Percentiles rank a stretch among this genome's conserved stretches.
Evolutionary conservation across 2,797 vertebrate species (phyloP).

Genomic region (Etheostoma nigrum): DNA sequence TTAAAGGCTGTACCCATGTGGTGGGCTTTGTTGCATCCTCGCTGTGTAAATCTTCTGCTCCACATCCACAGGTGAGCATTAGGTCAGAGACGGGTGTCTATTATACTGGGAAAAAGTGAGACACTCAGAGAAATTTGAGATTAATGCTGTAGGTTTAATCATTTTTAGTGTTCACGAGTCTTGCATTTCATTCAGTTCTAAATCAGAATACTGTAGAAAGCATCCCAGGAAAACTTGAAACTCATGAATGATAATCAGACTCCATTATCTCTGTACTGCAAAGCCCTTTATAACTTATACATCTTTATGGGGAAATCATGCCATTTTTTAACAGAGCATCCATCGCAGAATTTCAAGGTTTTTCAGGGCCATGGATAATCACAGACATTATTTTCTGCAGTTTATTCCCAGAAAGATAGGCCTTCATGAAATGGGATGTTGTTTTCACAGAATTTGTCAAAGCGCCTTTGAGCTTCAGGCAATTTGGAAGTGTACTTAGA

Average conservation of each 20-base stretch:
- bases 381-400: slow-evolving; percentile 47
- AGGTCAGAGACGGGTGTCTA: slow-evolving; percentile 9
- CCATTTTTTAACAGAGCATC: slow-evolving; percentile 22
- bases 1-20: slow-evolving; percentile 14
- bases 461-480: slow-evolving; percentile 28
- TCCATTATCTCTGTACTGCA: slow-evolving; percentile 47
- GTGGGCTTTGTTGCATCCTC: slow-evolving; percentile 22
- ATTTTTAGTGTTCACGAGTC: slow-evolving; percentile 22
- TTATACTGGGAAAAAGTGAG: slow-evolving; percentile 11
- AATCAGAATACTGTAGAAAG: slow-evolving; percentile 25
- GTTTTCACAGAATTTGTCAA: slow-evolving; percentile 55
- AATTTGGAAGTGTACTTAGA: slow-evolving; percentile 46
- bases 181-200: slow-evolving; percentile 30
- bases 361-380: slow-evolving; percentile 39
- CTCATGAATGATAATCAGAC: slow-evolving; percentile 61
- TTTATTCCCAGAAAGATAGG: slow-evolving; percentile 40
- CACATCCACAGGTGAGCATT: slow-evolving; percentile 4
- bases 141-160: slow-evolving; percentile 38
- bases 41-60: slow-evolving; percentile 17
- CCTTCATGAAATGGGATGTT: slow-evolving; percentile 53
- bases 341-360: slow-evolving; percentile 26
- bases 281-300: slow-evolving; percentile 46
- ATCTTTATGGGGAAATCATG: slow-evolving; percentile 42
- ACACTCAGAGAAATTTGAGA: slow-evolving; percentile 25
- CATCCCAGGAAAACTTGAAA: slow-evolving; percentile 48